Conservation (phyloP, 2,888 invertebrate genomes). For the Drosophila kanekoi region DNA sequence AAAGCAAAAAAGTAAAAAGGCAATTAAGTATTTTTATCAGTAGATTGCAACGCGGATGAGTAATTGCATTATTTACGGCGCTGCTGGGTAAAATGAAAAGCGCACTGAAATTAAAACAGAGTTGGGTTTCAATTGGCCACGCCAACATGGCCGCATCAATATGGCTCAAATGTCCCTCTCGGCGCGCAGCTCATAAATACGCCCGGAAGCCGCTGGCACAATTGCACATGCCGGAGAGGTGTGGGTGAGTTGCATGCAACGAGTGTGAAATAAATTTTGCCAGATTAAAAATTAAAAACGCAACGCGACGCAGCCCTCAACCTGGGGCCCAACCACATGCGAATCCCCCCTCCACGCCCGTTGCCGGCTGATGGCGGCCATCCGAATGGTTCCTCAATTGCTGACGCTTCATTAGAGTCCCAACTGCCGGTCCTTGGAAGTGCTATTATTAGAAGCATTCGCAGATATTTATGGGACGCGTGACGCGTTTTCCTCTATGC, state of each 20-base stretch:
- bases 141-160: constrained; percentile 53
- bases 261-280: constrained; percentile 78
- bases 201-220: constrained; percentile 61
- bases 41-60: constrained; percentile 74
- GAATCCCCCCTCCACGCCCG: background rate
- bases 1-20: constrained; percentile 61
- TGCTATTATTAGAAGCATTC: constrained; percentile 77
- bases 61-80: constrained; percentile 79
- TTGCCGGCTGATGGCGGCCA: constrained; percentile 55
- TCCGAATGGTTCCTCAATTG: constrained; percentile 47
- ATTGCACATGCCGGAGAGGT: constrained; percentile 28
- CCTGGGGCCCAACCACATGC: background rate
- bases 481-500: constrained; percentile 64
- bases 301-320: constrained; percentile 13
- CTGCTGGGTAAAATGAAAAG: constrained; percentile 28
- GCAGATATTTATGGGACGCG: constrained; percentile 77
- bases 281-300: constrained; percentile 68
- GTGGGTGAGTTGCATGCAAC: constrained; percentile 41
- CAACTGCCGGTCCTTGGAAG: constrained; percentile 33
- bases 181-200: constrained; percentile 59
- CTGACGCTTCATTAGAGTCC: constrained; percentile 44
- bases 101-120: constrained; percentile 62
- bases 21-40: constrained; percentile 82
- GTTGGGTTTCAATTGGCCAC: constrained; percentile 65
- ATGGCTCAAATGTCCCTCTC: constrained; percentile 53